Evolutionary conservation across 2,888 invertebrate species (phyloP).

Genomic region (Ophioninae sp.): DNA sequence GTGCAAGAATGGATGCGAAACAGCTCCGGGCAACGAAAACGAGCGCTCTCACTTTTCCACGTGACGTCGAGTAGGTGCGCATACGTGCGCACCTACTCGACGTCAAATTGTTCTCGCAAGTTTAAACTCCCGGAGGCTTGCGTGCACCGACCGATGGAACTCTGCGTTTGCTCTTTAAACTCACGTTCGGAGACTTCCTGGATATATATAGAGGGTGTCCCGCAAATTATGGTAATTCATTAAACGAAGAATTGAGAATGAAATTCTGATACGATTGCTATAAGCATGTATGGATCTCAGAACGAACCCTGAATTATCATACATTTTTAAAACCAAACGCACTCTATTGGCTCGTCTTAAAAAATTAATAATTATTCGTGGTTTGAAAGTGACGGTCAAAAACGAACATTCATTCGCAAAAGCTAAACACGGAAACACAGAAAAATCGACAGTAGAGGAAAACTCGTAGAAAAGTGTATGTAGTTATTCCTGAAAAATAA

Average conservation of each 20-base stretch:
- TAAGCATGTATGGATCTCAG: too few relatives aligned
- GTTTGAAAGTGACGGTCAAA: too few relatives aligned
- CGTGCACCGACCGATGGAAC: neutral
- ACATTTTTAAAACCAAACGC: too few relatives aligned
- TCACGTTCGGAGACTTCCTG: constrained; percentile 31
- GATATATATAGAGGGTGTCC: neutral
- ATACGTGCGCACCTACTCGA: constrained; percentile 20
- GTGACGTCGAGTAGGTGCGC: neutral
- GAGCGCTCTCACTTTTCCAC: constrained; percentile 36
- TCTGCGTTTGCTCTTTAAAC: constrained; percentile 48
- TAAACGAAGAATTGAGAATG: neutral
- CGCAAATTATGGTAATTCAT: too few relatives aligned
- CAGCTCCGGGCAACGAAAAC: neutral
- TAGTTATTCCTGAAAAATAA: too few relatives aligned
- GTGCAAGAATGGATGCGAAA: neutral
- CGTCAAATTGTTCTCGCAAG: constrained; percentile 37
- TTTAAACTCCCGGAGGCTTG: neutral
- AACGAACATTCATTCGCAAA: neutral
- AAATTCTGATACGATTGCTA: neutral
- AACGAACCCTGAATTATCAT: too few relatives aligned
- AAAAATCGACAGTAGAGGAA: too few relatives aligned
- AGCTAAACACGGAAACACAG: neutral
- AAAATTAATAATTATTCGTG: too few relatives aligned
- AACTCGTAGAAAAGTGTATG: too few relatives aligned
- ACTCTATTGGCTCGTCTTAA: too few relatives aligned